A percentile compares a stretch with the other conserved stretches of the same genome.
Evolutionary conservation across 1,140 invertebrate genomes (phyloP).

Genomic region (Lamellibrachia luymesi): DNA sequence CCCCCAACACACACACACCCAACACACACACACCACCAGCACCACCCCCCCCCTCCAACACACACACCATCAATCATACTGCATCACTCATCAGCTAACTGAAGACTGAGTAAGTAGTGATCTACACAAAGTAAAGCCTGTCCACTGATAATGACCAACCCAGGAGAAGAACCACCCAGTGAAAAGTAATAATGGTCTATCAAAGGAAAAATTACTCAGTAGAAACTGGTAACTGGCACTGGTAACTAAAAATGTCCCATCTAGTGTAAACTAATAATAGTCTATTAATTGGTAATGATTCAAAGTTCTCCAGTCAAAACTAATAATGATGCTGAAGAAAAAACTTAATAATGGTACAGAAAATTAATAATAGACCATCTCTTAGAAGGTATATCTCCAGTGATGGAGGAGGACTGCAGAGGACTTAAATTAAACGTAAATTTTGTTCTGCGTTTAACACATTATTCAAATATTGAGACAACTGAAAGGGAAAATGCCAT

Average conservation of each 20-base stretch:
- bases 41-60: background rate
- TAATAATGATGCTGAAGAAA: no score
- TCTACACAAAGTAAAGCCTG: background rate
- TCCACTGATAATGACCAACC: background rate
- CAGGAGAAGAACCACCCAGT: background rate
- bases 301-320: no score
- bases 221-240: background rate
- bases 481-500: no score
- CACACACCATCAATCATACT: background rate
- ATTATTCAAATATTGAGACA: no score
- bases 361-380: no score
- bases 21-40: no score
- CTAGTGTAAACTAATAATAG: background rate
- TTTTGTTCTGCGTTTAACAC: no score
- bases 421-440: no score
- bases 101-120: background rate
- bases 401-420: no score
- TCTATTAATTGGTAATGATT: background rate
- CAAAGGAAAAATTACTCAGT: background rate
- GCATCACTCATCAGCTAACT: background rate
- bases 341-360: no score
- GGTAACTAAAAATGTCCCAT: background rate
- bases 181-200: background rate
- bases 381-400: no score
- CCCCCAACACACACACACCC: no score